Evolutionary conservation across 2,888 invertebrate species (phyloP).

Genomic region (Xylota sylvarum): DNA sequence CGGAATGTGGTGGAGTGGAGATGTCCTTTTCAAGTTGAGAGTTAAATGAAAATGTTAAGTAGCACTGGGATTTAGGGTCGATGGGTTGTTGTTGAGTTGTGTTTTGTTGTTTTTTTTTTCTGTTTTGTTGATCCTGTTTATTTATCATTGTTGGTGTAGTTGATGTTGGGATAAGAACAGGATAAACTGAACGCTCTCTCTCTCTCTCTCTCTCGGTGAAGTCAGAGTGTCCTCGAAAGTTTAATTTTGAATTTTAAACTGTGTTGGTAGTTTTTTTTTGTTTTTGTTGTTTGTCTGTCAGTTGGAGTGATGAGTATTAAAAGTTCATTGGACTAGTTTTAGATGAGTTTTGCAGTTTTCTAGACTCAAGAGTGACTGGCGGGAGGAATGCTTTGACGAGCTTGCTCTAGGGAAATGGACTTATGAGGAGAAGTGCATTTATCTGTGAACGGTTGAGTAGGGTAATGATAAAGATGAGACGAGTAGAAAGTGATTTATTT

Average conservation of each 20-base stretch:
- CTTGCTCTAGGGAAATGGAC: not conserved
- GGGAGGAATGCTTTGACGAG: not conserved
- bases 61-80: slow-evolving; percentile 72
- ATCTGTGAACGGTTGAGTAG: no score
- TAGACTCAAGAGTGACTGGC: slow-evolving; percentile 7
- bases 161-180: slow-evolving; percentile 31
- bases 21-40: slow-evolving; percentile 75
- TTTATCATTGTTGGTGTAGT: slow-evolving; percentile 51
- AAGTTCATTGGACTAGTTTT: slow-evolving; percentile 72
- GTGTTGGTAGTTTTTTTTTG: slow-evolving; percentile 32
- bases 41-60: slow-evolving; percentile 77
- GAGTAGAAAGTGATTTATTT: no score
- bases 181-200: slow-evolving; percentile 46
- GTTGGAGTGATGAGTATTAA: slow-evolving; percentile 63
- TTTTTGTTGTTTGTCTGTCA: slow-evolving; percentile 3
- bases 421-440: not conserved
- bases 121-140: slow-evolving; percentile 62
- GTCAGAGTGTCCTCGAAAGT: slow-evolving; percentile 61
- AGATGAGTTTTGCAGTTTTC: slow-evolving; percentile 38
- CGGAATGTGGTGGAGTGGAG: slow-evolving; percentile 25
- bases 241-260: slow-evolving; percentile 76
- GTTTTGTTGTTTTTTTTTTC: slow-evolving; percentile 37
- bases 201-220: not conserved
- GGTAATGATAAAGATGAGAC: no score
- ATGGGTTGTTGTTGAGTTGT: slow-evolving; percentile 57